A percentile compares a stretch with the other conserved stretches of the same genome.
These are phyloP conservation scores for Calvadosia cruxmelitensis DNA, from an alignment of 30 jellyfish, hydroid and myxozoan genomes.

Conservation along the genomic window DNA sequence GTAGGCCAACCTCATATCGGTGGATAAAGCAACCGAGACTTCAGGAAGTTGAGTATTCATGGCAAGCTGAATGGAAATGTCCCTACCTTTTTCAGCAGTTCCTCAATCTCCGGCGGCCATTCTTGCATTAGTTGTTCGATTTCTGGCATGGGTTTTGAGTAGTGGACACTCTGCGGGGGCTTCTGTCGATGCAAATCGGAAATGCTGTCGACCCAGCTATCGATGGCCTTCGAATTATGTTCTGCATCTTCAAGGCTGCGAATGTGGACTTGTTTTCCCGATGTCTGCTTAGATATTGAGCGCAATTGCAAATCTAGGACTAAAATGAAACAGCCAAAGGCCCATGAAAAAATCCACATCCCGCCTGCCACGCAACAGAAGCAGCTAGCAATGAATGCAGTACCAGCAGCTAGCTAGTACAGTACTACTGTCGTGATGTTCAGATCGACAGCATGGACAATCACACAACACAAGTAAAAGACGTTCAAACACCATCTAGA, in stretches of 20 bases:
- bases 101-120: slow-evolving; percentile 99
- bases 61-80: too few species aligned
- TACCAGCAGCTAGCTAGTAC: too few species aligned
- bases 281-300: slow-evolving; percentile 84
- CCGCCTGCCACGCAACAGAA: too few species aligned
- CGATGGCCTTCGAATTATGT: slow-evolving; percentile 78
- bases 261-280: slow-evolving; percentile 82
- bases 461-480: too few species aligned
- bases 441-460: too few species aligned
- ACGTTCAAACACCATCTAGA: too few species aligned
- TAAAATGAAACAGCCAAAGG: slow-evolving; percentile 11
- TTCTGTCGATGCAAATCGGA: slow-evolving; percentile 87
- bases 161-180: slow-evolving; percentile 96
- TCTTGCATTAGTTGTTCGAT: slow-evolving; percentile 92
- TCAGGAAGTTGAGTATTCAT: too few species aligned
- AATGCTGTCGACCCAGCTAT: slow-evolving; percentile 85
- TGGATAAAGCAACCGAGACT: too few species aligned
- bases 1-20: too few species aligned
- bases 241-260: slow-evolving; percentile 96
- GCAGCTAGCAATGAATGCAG: too few species aligned
- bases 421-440: too few species aligned
- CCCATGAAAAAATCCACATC: too few species aligned
- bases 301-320: slow-evolving; percentile 92
- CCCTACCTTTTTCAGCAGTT: slow-evolving; percentile 58
- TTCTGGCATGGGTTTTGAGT: slow-evolving; percentile 93